These are phyloP conservation scores for Drosophila anomalipes DNA, from an alignment of 2,888 invertebrate genomes.

Conservation along the genomic window DNA sequence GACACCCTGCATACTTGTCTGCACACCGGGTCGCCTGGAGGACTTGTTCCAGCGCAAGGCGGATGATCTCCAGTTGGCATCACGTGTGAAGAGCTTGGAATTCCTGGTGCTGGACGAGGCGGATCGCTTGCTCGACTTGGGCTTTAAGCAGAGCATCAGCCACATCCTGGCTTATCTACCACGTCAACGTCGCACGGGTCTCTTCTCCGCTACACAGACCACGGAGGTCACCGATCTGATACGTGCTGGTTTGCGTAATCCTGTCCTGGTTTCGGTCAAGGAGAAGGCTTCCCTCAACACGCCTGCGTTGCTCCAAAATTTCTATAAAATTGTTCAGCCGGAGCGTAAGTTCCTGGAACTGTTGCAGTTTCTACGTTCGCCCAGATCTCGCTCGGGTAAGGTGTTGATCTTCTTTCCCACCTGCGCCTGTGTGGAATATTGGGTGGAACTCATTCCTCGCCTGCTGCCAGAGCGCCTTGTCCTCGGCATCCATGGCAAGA, in stretches of 20 bases:
- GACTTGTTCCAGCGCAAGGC: slow-evolving; percentile 92
- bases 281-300: slow-evolving; percentile 93
- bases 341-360: slow-evolving; percentile 93
- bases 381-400: slow-evolving; percentile 85
- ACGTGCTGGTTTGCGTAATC: slow-evolving; percentile 96
- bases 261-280: slow-evolving; percentile 94
- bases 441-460: slow-evolving; percentile 89
- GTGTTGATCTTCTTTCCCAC: slow-evolving; percentile 96
- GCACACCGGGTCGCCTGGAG: slow-evolving; percentile 97
- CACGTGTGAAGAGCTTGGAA: slow-evolving; percentile 93
- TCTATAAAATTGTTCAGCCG: slow-evolving; percentile 91
- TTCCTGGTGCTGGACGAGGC: slow-evolving; percentile 98
- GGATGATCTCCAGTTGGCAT: slow-evolving; percentile 89
- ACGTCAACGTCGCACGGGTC: slow-evolving; percentile 95
- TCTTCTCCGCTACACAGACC: slow-evolving; percentile 99
- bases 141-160: slow-evolving; percentile 91
- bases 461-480: slow-evolving; percentile 87
- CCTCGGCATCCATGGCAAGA: slow-evolving; percentile 96
- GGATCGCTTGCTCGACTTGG: slow-evolving; percentile 96
- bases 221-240: slow-evolving; percentile 96
- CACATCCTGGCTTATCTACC: slow-evolving; percentile 96
- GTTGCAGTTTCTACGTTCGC: slow-evolving; percentile 90
- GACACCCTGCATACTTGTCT: slow-evolving; percentile 95
- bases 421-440: slow-evolving; percentile 98
- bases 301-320: slow-evolving; percentile 90